Evolutionary conservation across 2,797 vertebrate species (phyloP).

Genomic region (Pygocentrus nattereri): DNA sequence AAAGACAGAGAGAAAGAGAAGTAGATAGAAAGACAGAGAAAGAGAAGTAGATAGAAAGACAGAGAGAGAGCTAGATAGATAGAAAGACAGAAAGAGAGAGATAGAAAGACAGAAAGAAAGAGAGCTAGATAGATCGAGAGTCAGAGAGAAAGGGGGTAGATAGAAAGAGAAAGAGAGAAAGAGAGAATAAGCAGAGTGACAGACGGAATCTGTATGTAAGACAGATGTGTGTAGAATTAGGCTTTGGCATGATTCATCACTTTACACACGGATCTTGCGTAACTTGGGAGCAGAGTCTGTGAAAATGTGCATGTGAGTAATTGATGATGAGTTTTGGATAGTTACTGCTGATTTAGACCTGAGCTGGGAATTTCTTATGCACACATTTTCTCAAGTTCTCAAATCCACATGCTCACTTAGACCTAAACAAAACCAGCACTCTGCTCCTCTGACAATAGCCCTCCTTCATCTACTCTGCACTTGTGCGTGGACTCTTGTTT

Average conservation of each 20-base stretch:
- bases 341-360: constrained; percentile 25
- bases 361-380: constrained; percentile 9
- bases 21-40: no score
- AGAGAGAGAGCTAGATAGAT: no score
- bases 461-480: constrained; percentile 20
- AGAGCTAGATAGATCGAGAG: not conserved
- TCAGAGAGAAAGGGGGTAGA: no score
- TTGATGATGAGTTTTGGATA: not conserved
- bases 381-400: constrained; percentile 41
- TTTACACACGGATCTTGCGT: constrained; percentile 5
- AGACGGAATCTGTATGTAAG: not conserved
- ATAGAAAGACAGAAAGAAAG: constrained; percentile 24
- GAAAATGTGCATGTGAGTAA: constrained; percentile 1
- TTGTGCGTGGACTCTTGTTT: constrained; percentile 26
- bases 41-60: no score
- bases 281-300: constrained; percentile 31
- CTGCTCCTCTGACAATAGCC: not conserved
- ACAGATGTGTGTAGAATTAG: constrained; percentile 25
- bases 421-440: not conserved
- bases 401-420: not conserved
- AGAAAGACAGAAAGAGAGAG: constrained; percentile 25
- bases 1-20: constrained; percentile 14
- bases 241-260: constrained; percentile 5
- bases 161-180: no score
- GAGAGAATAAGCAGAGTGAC: not conserved